Percentiles rank a stretch among this genome's conserved stretches.
Evolutionary conservation across 2,888 invertebrate genomes (phyloP).

Genomic region (Leptothorax acervorum): DNA sequence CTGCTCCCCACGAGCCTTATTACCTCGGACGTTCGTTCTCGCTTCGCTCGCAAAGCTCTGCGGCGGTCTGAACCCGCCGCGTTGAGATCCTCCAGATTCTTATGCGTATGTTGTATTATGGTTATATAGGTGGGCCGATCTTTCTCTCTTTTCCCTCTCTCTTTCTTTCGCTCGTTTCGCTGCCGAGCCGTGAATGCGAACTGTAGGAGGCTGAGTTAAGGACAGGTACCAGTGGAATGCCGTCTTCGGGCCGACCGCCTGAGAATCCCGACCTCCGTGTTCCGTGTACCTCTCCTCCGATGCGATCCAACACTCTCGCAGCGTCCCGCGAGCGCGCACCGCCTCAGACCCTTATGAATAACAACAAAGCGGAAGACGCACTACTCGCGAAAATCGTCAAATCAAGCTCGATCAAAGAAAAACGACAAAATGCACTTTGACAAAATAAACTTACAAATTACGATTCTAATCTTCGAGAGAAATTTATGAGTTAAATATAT

Average conservation of each 20-base stretch:
- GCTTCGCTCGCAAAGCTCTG: constrained; percentile 14
- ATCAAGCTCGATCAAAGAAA: background rate
- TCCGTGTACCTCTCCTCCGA: constrained; percentile 73
- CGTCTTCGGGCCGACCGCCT: constrained; percentile 76
- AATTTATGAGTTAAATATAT: background rate
- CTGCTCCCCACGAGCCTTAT: constrained; percentile 14
- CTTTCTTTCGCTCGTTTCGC: constrained; percentile 44
- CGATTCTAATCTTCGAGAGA: background rate
- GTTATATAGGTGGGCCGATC: constrained; percentile 72
- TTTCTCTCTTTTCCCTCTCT: constrained; percentile 58
- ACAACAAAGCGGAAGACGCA: constrained; percentile 34
- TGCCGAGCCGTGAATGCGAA: constrained; percentile 75
- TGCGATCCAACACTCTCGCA: constrained; percentile 65
- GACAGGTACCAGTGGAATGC: constrained; percentile 82
- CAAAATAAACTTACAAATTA: background rate
- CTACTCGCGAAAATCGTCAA: constrained; percentile 25
- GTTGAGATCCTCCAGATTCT: constrained; percentile 57
- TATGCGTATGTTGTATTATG: constrained; percentile 68
- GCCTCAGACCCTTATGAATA: constrained; percentile 43
- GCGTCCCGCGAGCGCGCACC: constrained; percentile 64
- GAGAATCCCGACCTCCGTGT: constrained; percentile 75
- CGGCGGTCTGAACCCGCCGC: background rate
- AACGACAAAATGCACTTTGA: background rate
- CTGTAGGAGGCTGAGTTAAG: constrained; percentile 80
- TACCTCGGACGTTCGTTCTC: constrained; percentile 46